Evolutionary conservation across 2,113 vertebrate species (phyloP), one percentile per base, ranked within the genome.

Genomic region (Upupa epops): DNA sequence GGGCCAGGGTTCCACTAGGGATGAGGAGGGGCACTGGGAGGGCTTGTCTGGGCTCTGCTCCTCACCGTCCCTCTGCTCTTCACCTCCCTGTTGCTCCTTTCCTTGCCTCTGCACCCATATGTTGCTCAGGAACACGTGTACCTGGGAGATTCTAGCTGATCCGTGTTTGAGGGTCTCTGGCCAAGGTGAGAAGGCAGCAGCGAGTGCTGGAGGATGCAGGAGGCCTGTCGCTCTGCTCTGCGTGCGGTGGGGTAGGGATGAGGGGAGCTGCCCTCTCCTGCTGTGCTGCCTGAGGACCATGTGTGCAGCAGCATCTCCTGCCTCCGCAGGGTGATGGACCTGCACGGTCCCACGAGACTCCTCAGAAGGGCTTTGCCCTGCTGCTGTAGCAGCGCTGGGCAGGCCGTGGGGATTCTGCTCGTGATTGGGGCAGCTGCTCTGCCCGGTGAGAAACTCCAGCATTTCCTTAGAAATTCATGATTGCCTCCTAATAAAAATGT

Each of bases 181-280:
- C 13, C 9, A 8, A 37, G 55, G 36, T 13, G 61, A 56, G 46
- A n/a, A 17, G 74, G 11, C 61, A 14, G 18, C 46, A 55, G 61
- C 19, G 0, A 16, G 48, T 26, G n/a, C 70, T 51, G 59, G 15
- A 42, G 37, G 15, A 6, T 17, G 21, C 0, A 1, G 19, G 28
- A 48, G 28, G 52, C 17, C 21, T 16, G 66, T n/a, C n/a, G n/a
- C n/a, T n/a, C n/a, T 1, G 1, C n/a, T n/a, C 34, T 13, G 12
- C 9, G n/a, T n/a, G 45, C 25, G 8, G 1, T 4, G 1, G 25
- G 8, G 1, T 4, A 1, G 25, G n/a, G 46, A 6, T 16, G 24
- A 54, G 60, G 12, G 40, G 60, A 68, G 66, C 51, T 58, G 49
- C 11, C 48, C 22, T 13, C 17, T 40, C 20, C 36, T 17, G 40